These are phyloP conservation scores for Brachionus manjavacas DNA, from an alignment of 1,140 invertebrate species.

Conservation along the genomic window DNA sequence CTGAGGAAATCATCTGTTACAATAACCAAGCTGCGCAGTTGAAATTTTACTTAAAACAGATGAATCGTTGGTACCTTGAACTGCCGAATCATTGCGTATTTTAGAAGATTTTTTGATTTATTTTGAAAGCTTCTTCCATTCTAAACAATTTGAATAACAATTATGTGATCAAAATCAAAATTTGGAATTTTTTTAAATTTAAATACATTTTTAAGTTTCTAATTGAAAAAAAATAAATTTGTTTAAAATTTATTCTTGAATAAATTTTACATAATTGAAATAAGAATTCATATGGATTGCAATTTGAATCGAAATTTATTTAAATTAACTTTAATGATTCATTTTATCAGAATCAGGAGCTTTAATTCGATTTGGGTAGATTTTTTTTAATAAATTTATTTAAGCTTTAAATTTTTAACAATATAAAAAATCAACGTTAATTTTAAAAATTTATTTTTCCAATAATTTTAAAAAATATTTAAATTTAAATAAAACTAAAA, in stretches of 20 bases:
- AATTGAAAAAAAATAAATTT: no score
- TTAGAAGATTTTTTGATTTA: conserved; percentile 27
- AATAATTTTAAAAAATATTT: neutral
- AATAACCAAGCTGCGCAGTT: conserved; percentile 56
- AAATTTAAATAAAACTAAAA: neutral
- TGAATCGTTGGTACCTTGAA: conserved; percentile 61
- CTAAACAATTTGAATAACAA: neutral
- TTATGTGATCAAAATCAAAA: neutral
- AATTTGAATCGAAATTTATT: neutral
- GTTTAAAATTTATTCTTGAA: neutral
- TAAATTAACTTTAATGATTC: neutral
- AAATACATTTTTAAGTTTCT: no score
- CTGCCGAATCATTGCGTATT: conserved; percentile 43
- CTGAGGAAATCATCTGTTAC: conserved; percentile 56
- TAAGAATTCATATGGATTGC: neutral
- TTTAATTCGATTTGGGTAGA: neutral
- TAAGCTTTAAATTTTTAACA: neutral
- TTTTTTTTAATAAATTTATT: neutral
- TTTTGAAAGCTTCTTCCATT: conserved; percentile 43
- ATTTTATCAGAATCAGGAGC: neutral
- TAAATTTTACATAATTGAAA: neutral
- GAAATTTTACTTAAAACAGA: conserved; percentile 61
- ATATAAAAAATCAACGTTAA: neutral
- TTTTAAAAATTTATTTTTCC: neutral
- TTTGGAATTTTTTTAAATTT: no score